Percentiles rank a stretch among this genome's conserved stretches.
Evolutionary conservation across 2,113 vertebrate species (phyloP).

Genomic region (Arvicanthis niloticus): DNA sequence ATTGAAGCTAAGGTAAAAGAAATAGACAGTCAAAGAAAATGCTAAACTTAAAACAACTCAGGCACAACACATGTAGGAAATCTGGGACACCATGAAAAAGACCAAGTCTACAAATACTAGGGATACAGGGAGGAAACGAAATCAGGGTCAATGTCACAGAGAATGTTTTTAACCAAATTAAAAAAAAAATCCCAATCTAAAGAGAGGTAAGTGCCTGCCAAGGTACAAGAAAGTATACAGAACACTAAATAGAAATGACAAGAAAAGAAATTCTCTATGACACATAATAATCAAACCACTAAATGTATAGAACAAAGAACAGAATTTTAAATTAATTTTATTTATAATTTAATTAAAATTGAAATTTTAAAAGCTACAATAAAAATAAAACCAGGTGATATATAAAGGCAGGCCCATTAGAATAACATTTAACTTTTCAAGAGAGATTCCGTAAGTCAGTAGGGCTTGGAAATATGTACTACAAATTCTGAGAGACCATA

Average conservation of each 20-base stretch:
- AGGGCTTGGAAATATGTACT: neutral
- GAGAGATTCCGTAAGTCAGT: neutral
- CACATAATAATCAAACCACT: neutral
- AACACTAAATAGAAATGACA: neutral
- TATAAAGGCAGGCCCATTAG: neutral
- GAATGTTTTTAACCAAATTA: neutral
- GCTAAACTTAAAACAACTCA: neutral
- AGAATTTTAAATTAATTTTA: neutral
- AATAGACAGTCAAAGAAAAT: neutral
- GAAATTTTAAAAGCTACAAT: neutral
- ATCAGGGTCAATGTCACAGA: neutral
- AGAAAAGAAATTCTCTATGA: neutral
- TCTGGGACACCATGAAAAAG: neutral
- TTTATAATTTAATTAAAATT: neutral
- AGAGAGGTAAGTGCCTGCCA: neutral
- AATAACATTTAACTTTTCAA: neutral
- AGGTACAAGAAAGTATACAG: neutral
- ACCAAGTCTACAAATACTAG: neutral
- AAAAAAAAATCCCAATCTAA: neutral
- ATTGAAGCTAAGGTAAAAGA: neutral
- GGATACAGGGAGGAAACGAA: neutral
- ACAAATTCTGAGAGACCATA: neutral
- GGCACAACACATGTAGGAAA: neutral
- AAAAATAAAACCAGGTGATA: neutral
- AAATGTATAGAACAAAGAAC: neutral